Evolutionary conservation across 2,797 vertebrate species (phyloP).

Genomic region (Enteromius afrohamiltoni): DNA sequence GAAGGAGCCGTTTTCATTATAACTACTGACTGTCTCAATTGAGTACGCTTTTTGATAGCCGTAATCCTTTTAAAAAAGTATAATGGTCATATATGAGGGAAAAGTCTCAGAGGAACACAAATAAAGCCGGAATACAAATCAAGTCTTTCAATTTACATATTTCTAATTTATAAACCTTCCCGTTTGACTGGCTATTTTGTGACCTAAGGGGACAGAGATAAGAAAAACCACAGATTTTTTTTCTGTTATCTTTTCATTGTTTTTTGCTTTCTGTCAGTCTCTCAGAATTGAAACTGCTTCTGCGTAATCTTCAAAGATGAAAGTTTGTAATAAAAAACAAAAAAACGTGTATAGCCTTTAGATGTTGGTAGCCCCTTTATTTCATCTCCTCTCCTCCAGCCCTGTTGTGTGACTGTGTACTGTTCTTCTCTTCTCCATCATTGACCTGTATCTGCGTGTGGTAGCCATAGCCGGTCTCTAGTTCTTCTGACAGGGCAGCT

Average conservation of each 20-base stretch:
- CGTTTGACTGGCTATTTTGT: slow-evolving; percentile 20
- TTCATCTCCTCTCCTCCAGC: neutral
- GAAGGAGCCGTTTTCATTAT: slow-evolving; percentile 45
- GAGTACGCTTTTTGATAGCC: slow-evolving; percentile 44
- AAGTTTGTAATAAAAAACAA: neutral
- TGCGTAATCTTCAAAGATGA: slow-evolving; percentile 7
- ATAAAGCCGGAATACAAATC: slow-evolving; percentile 1
- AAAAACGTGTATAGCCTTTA: neutral
- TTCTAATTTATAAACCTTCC: slow-evolving; percentile 62
- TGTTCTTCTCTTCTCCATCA: neutral
- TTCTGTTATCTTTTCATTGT: slow-evolving; percentile 1
- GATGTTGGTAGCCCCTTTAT: neutral
- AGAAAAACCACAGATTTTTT: neutral
- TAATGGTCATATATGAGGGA: slow-evolving; percentile 53
- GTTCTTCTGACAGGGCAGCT: slow-evolving; percentile 14
- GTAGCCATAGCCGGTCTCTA: neutral
- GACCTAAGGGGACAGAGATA: slow-evolving; percentile 56
- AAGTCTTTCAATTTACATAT: slow-evolving; percentile 62
- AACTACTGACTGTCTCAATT: slow-evolving; percentile 54
- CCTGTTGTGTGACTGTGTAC: neutral
- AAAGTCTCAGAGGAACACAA: slow-evolving; percentile 45
- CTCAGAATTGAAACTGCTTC: neutral
- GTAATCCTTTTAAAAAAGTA: slow-evolving; percentile 53
- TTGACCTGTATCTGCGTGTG: neutral
- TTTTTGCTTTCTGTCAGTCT: slow-evolving; percentile 18